Evolutionary conservation across 1,140 invertebrate species (phyloP).

Genomic region (Cardiocondyla obscurior): DNA sequence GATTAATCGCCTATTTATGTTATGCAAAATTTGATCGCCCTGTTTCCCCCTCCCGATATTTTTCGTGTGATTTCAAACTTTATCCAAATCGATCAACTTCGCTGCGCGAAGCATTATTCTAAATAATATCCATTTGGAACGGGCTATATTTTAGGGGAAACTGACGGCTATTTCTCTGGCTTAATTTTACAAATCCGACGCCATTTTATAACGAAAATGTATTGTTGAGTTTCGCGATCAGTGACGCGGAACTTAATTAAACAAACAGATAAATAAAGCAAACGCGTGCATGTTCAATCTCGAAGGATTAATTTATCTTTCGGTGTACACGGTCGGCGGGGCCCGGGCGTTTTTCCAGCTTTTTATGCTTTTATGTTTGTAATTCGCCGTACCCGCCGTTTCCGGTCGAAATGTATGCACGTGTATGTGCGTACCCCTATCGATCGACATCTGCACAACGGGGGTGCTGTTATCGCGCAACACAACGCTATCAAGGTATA

Average conservation of each 20-base stretch:
- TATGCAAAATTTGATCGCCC: not conserved
- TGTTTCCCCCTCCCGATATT: not conserved
- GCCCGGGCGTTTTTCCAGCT: not conserved
- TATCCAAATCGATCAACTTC: not conserved
- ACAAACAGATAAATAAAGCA: slow-evolving; percentile 52
- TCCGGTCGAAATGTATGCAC: slow-evolving; percentile 34
- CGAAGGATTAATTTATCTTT: slow-evolving; percentile 55
- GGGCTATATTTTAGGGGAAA: not conserved
- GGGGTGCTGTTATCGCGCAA: slow-evolving; percentile 28
- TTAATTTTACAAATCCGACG: slow-evolving; percentile 33
- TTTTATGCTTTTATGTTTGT: slow-evolving; percentile 43
- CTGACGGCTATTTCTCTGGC: not conserved
- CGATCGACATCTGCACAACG: slow-evolving; percentile 39
- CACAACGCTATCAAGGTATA: slow-evolving; percentile 31
- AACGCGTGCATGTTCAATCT: slow-evolving; percentile 49
- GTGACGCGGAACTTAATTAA: slow-evolving; percentile 39
- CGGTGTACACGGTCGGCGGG: not conserved
- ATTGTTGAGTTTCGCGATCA: not conserved
- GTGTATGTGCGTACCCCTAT: not conserved
- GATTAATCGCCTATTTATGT: slow-evolving; percentile 4
- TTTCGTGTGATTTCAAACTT: not conserved
- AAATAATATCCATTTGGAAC: not conserved
- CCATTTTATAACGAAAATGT: slow-evolving; percentile 9
- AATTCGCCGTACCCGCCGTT: slow-evolving; percentile 35
- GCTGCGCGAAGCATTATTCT: not conserved